Percentiles rank a stretch among this genome's conserved stretches.
These are phyloP conservation scores for Calycopis cecrops DNA, from an alignment of 1,140 invertebrate genomes.

Conservation along the genomic window DNA sequence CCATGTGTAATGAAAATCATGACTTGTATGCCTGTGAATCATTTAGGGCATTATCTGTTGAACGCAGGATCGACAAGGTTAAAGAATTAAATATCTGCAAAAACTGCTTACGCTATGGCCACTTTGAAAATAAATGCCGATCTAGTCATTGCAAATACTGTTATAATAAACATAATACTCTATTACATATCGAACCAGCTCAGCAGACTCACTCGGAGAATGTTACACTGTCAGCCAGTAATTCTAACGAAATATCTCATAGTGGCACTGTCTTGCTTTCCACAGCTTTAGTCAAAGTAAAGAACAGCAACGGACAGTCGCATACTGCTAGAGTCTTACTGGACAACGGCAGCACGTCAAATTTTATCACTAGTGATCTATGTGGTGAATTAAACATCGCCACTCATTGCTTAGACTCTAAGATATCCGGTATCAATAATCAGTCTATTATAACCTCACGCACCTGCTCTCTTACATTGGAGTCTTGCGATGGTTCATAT, in stretches of 20 bases:
- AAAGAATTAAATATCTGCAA: slow-evolving; percentile 19
- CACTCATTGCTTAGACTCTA: neutral
- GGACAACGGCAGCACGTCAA: slow-evolving; percentile 15
- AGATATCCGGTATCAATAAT: slow-evolving; percentile 17
- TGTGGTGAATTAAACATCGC: slow-evolving; percentile 10
- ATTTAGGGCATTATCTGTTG: slow-evolving; percentile 17
- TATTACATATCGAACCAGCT: slow-evolving; percentile 13
- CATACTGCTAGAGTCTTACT: no score
- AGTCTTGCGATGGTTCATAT: slow-evolving; percentile 3
- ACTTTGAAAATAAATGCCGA: slow-evolving; percentile 11
- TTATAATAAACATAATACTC: slow-evolving; percentile 20
- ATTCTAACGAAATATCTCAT: slow-evolving; percentile 5
- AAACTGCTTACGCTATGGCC: slow-evolving; percentile 19
- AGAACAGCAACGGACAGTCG: neutral
- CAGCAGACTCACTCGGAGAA: neutral
- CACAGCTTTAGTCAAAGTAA: slow-evolving; percentile 25
- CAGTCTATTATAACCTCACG: slow-evolving; percentile 14
- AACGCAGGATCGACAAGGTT: slow-evolving; percentile 16
- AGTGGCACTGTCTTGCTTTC: slow-evolving; percentile 17
- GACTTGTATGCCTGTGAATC: slow-evolving; percentile 21
- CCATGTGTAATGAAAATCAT: slow-evolving; percentile 19
- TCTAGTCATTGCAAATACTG: slow-evolving; percentile 21
- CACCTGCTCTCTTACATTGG: slow-evolving; percentile 19
- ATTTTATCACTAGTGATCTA: slow-evolving; percentile 15
- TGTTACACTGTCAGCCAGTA: slow-evolving; percentile 10